Conservation (phyloP, 2,797 vertebrate species). For the Epinephelus coioides region DNA sequence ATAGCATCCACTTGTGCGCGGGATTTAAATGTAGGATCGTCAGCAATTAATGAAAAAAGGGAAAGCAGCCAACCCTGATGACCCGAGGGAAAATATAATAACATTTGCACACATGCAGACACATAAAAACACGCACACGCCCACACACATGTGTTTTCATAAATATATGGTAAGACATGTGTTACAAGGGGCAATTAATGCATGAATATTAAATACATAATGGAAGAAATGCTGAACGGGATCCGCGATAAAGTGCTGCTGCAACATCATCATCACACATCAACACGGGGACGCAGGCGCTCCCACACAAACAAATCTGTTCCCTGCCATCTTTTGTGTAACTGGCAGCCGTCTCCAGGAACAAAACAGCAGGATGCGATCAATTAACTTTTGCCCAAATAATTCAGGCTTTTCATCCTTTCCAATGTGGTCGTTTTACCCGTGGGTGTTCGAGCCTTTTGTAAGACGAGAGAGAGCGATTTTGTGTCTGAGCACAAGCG, state of each 20-base stretch:
- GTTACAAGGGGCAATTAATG: slow-evolving; percentile 31
- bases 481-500: slow-evolving; percentile 22
- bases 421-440: slow-evolving; percentile 45
- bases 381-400: slow-evolving; percentile 71
- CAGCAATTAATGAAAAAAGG: slow-evolving; percentile 68
- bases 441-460: slow-evolving; percentile 49
- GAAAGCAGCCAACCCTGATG: slow-evolving; percentile 40
- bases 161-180: slow-evolving; percentile 28
- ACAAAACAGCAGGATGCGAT: slow-evolving; percentile 63
- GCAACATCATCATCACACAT: neutral
- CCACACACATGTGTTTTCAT: slow-evolving; percentile 31
- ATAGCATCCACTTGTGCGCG: slow-evolving; percentile 61
- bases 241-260: neutral
- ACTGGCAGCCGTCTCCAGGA: slow-evolving; percentile 47
- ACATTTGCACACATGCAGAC: slow-evolving; percentile 33
- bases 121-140: slow-evolving; percentile 2
- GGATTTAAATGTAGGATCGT: slow-evolving; percentile 65
- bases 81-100: slow-evolving; percentile 58
- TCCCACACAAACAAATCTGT: slow-evolving; percentile 21
- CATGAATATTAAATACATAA: slow-evolving; percentile 41
- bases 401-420: slow-evolving; percentile 54
- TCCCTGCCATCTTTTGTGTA: slow-evolving; percentile 44
- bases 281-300: neutral
- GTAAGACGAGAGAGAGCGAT: slow-evolving; percentile 28
- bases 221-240: slow-evolving; percentile 12